Conservation (phyloP, 1,140 invertebrate species). For the Nasonia vitripennis region DNA sequence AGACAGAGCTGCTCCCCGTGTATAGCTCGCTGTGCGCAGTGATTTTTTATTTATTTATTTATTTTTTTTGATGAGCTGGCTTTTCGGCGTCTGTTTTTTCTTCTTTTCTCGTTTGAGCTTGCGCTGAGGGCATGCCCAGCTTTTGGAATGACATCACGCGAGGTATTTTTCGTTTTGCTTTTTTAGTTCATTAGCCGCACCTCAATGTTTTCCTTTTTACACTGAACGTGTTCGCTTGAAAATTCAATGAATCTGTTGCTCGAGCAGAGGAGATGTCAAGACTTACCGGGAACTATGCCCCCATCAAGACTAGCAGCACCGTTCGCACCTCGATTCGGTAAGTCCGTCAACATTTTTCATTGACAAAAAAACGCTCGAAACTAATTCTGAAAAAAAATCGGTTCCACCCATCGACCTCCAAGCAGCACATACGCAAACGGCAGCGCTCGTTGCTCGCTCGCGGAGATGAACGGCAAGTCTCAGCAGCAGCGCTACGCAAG, state of each 20-base stretch:
- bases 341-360: slow-evolving; percentile 31
- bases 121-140: background rate
- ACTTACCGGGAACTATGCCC: slow-evolving; percentile 76
- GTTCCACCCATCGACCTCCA: background rate
- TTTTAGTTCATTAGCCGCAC: background rate
- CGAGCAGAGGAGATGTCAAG: slow-evolving; percentile 79
- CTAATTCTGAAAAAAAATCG: background rate
- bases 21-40: background rate
- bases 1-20: slow-evolving; percentile 38
- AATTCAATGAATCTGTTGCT: too few species aligned
- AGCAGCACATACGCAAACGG: slow-evolving; percentile 55
- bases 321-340: slow-evolving; percentile 62
- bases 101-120: background rate
- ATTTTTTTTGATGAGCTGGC: background rate
- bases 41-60: background rate
- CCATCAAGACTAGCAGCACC: slow-evolving; percentile 54
- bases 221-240: too few species aligned
- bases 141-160: slow-evolving; percentile 31
- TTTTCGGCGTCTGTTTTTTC: background rate
- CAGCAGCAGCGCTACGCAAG: slow-evolving; percentile 62
- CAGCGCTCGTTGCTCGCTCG: slow-evolving; percentile 56
- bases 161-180: slow-evolving; percentile 36
- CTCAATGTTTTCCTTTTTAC: too few species aligned
- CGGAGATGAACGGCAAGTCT: slow-evolving; percentile 58
- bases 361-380: background rate